Evolutionary conservation across 2,888 invertebrate genomes (phyloP).

Genomic region (Sclerodermus sp.): DNA sequence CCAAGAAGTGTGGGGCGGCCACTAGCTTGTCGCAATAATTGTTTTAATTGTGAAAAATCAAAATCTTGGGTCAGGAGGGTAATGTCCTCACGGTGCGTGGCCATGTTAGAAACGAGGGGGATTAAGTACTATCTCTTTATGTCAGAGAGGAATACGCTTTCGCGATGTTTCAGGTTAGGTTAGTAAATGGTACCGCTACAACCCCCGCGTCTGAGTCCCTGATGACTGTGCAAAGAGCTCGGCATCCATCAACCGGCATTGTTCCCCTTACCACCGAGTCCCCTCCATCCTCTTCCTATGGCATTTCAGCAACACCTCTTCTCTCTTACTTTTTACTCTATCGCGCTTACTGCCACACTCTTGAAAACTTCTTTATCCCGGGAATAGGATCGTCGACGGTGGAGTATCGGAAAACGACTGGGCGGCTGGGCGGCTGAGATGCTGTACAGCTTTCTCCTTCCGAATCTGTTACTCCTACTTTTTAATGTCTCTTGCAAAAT

Average conservation of each 20-base stretch:
- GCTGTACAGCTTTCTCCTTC: too few relatives aligned
- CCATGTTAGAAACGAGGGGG: too few relatives aligned
- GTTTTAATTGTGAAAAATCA: too few relatives aligned
- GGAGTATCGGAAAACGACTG: too few relatives aligned
- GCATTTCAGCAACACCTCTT: conserved; percentile 4
- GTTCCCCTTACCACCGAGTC: conserved; percentile 16
- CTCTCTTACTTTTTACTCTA: conserved; percentile 15
- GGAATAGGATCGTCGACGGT: conserved; percentile 18
- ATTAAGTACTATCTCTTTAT: too few relatives aligned
- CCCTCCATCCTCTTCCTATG: neutral
- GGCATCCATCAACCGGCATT: conserved; percentile 31
- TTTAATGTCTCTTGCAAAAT: too few relatives aligned
- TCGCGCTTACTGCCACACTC: conserved; percentile 20
- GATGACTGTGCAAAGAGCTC: conserved; percentile 30
- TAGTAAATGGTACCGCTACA: conserved; percentile 17
- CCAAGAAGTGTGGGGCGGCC: too few relatives aligned
- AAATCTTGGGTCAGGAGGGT: too few relatives aligned
- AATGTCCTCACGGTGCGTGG: too few relatives aligned
- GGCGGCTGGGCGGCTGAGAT: too few relatives aligned
- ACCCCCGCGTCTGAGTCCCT: conserved; percentile 21
- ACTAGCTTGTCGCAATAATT: too few relatives aligned
- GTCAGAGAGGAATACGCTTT: neutral
- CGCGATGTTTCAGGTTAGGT: conserved; percentile 21
- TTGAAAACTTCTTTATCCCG: conserved; percentile 22
- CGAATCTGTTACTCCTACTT: too few relatives aligned